A percentile compares a stretch with the other conserved stretches of the same genome.
Conservation (phyloP, 2,797 vertebrate genomes). For the Kryptopterus vitreolus region DNA sequence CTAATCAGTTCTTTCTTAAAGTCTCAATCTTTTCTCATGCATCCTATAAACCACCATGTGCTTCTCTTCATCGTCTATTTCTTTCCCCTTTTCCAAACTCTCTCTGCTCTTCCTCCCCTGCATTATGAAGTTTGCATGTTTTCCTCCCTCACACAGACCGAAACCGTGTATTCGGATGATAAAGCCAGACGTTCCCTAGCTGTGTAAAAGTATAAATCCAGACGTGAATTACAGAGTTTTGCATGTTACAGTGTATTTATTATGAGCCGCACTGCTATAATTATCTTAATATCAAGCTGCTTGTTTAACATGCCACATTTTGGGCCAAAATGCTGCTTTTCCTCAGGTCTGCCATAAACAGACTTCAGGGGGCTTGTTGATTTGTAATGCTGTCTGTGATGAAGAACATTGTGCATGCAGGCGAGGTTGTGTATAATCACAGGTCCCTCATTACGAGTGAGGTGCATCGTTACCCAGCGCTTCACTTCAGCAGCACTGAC, state of each 20-base stretch:
- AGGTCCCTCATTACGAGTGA: slow-evolving; percentile 1
- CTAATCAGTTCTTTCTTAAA: background rate
- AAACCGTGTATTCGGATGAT: slow-evolving; percentile 13
- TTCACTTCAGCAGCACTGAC: background rate
- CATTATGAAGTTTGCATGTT: background rate
- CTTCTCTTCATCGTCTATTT: background rate
- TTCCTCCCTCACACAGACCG: background rate
- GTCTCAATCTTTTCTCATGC: background rate
- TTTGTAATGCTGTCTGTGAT: background rate
- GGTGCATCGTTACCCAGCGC: background rate
- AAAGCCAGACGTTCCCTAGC: slow-evolving; percentile 23
- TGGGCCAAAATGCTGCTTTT: slow-evolving; percentile 12
- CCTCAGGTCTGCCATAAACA: slow-evolving; percentile 13
- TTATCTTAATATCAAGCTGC: slow-evolving; percentile 34
- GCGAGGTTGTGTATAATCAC: slow-evolving; percentile 10
- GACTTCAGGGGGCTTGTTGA: slow-evolving; percentile 22
- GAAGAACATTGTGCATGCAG: background rate
- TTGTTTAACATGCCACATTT: background rate
- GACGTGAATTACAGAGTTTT: slow-evolving; percentile 19
- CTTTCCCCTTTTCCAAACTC: background rate
- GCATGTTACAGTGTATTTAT: slow-evolving; percentile 10
- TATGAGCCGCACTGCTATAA: background rate
- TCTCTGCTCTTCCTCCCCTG: background rate
- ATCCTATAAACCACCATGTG: background rate
- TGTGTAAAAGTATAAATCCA: slow-evolving; percentile 40